Evolutionary conservation across 2,888 invertebrate genomes (phyloP), one percentile per base, ranked within the genome.

Genomic region (Ormyrus labotus): DNA sequence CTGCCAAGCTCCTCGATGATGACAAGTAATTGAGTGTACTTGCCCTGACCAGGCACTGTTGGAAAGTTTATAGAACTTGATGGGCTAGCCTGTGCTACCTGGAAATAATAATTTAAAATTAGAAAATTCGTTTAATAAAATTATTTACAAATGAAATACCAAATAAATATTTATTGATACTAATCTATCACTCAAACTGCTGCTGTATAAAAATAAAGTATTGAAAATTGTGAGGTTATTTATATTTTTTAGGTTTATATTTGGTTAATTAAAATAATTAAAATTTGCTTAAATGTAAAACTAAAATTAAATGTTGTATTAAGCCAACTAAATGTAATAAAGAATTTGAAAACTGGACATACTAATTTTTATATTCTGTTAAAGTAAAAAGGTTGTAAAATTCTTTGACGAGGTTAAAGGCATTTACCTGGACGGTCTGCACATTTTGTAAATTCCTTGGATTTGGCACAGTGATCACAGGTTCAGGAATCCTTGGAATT

Each of bases 1-100:
- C 91, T 87, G 6, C 91, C 91, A 60, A 92, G 90, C 86, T 92
- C 92, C 83, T 92, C 92, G 74, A 92, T 92, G 55, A 92, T 91
- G 19, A 90, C 88, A 81, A 92, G 83, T 67, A 91, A 81, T 79
- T 91, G 90, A 76, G 90, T 89, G 78, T 91, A 91, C 80, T 91
- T 91, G 63, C 90, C 90, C 81, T 91, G 90, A n/a, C 90, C 90
- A 60, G 91, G 90, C 76, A 90, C 89, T 19, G 88, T 85, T 19
- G 89, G 89, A 82, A 90, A 90, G 78, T 90, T 90, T 73, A 90
- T 89, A 58, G 89, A 86, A 85, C 87, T 88, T 75, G 90, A 89
- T 75, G 90, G 90, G 83, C 89, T 91, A 45, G 90, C 86, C 82
- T 90, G 90, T 19, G 90, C 88, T 69, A 88, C 87, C 78, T 85